Conservation (phyloP, 2,888 invertebrate genomes). For the Ichneumoninae sp. region DNA sequence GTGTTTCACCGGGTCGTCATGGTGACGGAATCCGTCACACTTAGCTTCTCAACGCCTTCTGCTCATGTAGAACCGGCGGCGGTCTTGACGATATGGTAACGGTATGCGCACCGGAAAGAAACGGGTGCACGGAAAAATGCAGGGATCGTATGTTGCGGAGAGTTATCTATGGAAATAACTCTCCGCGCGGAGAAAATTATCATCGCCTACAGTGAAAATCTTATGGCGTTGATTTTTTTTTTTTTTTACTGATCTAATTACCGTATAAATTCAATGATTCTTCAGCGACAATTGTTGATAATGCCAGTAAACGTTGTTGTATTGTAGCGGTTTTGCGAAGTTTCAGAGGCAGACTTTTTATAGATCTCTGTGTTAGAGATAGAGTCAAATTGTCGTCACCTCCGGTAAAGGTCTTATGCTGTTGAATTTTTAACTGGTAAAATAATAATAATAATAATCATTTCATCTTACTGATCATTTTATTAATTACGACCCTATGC, state of each 20-base stretch:
- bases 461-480: no score
- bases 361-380: not conserved
- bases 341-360: no score
- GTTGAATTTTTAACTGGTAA: no score
- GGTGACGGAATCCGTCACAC: slow-evolving; percentile 21
- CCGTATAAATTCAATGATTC: no score
- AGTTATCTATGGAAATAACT: not conserved
- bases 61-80: not conserved
- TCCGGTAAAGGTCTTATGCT: no score
- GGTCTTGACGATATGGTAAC: not conserved
- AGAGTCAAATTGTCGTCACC: no score
- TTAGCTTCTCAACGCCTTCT: not conserved
- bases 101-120: not conserved
- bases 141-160: not conserved
- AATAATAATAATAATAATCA: no score
- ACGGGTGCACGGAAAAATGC: not conserved
- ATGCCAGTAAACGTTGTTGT: no score
- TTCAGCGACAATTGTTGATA: no score
- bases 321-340: no score
- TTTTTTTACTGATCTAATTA: no score
- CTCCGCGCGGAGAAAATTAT: not conserved
- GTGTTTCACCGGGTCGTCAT: slow-evolving; percentile 20
- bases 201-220: not conserved
- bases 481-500: no score
- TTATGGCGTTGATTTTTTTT: not conserved